Base-by-base conservation (phyloP, 1,140 invertebrate genomes). In the Centruroides sculpturatus region DNA sequence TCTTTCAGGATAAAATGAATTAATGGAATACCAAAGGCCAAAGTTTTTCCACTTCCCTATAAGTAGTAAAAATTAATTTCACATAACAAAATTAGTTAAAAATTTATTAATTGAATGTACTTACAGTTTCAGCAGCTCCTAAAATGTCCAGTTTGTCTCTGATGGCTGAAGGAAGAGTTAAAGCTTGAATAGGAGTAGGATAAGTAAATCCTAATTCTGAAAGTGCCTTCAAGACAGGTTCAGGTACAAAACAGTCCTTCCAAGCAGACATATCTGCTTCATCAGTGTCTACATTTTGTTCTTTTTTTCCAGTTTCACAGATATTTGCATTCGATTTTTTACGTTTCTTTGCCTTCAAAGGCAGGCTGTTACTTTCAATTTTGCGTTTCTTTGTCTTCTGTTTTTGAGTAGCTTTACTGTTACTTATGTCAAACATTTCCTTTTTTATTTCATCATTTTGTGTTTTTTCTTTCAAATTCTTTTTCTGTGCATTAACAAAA, bases 21-120 rank as follows among this genome's bases (percentile, higher is more conserved):
- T 55, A 98, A 86, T 36, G 95, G 95, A 63, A 98, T 87, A 4
- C 87, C 92, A 82, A 98, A 98, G 0, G 93, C 94, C 49, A 98
- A 75, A 0, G 94, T 98, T 79, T 98, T 98, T 1, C 95, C 95
- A 80, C 92, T 96, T 8, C 95, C 95, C 75, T 78, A 56, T 47
- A 72, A 64, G 23, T 34, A 68, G 36, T 23, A 41, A 41, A 41
- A 41, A 41, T 41, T 6, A 41, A 41, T 41, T 41, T 41, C 8
- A 41, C 8, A 41, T 8, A 41, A 8, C 41, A 41, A 23, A 23
- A 23, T 23, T 41, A 6, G 41, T 8, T 41, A 41, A 41, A 41
- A 41, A 23, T 1, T 23, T 23, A 23, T 23, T 23, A 9, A 49
- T n/a, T 50, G 49, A 50, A 1, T 36, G 6, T 13, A 63, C 66